Base-by-base conservation (phyloP, 2,113 vertebrate species). In the Eleginops maclovinus region DNA sequence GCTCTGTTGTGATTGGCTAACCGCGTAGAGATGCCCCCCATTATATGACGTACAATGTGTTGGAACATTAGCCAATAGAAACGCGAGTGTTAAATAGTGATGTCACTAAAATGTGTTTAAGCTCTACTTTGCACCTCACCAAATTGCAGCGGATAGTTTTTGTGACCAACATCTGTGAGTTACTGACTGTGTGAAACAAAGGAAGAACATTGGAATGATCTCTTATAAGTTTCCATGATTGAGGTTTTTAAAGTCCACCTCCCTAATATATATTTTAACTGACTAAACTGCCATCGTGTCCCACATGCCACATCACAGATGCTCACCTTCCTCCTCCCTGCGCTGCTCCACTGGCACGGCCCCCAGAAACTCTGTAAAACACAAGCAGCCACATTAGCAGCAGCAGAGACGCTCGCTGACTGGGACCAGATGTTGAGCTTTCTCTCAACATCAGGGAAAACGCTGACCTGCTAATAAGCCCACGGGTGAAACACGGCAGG, bases 361-460 rank as follows among this genome's bases (percentile, higher is more conserved):
- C 90, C 89, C 91, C 87, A 95, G 89, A 74, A 92, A 91, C 77
- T 95, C 95, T 96, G 91, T 89, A 87, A 91, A 86, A 90, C 66
- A 86, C 79, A 80, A 77, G 58, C 79, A 85, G 87, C 81, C 74
- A 77, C 73, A 83, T 92, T 86, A 90, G 84, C 75, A 83, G 85
- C 85, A 79, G 74, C 77, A 82, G 76, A 41, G 74, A 82, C 19
- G 41, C 68, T 56, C 50, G 11, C 47, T 82, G 82, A 93, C 66
- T 54, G 55, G 69, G 75, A 90, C 70, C 93, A 94, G 92, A 93
- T 93, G 91, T 92, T 73, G 59, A 56, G 72, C 71, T 82, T 84
- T 78, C 58, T 51, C 74, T 75, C 40, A 15, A 85, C 76, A 83
- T 50, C 44, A 84, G 77, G 84, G 65, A 87, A 94, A 93, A 78